phyloP scores from a whole-genome alignment of 2,888 invertebrate species.

The Crepidodera aurea region DNA sequence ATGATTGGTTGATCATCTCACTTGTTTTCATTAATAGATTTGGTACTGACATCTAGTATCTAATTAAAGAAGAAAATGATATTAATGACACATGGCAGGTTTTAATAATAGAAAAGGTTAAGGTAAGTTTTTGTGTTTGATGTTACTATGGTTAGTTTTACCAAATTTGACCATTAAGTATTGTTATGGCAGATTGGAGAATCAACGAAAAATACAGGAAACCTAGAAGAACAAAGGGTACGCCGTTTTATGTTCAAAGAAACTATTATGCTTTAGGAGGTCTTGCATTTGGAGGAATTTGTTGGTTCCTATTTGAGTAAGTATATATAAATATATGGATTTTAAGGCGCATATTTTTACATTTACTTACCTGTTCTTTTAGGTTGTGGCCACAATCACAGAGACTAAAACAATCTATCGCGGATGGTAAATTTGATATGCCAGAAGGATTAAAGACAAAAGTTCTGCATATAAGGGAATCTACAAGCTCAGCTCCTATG shows the following conservation, averaged over 20 bases:
- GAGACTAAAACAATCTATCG: constrained; percentile 43
- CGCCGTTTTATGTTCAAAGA: constrained; percentile 68
- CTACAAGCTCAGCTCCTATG: constrained; percentile 35
- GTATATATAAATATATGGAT: too few relatives aligned
- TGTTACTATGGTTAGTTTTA: too few relatives aligned
- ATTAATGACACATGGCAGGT: too few relatives aligned
- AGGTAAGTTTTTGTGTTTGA: too few relatives aligned
- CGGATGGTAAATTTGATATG: constrained; percentile 49
- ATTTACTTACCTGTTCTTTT: constrained; percentile 30
- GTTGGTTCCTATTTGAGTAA: constrained; percentile 65
- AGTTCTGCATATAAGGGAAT: constrained; percentile 32
- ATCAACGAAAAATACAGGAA: constrained; percentile 63
- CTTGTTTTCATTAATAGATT: too few relatives aligned
- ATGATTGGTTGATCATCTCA: too few relatives aligned
- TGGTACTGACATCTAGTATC: too few relatives aligned
- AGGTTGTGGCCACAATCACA: constrained; percentile 50
- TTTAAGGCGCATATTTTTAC: not conserved
- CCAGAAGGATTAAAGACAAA: constrained; percentile 42
- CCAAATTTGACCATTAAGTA: not conserved
- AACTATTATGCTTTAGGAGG: constrained; percentile 65
- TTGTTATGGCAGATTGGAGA: constrained; percentile 49
- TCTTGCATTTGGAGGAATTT: constrained; percentile 60
- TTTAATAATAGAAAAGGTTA: too few relatives aligned
- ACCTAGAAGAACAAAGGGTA: constrained; percentile 72
- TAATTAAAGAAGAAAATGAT: too few relatives aligned